Evolutionary conservation across 2,888 invertebrate species (phyloP).

Genomic region (Nomada ferruginata): DNA sequence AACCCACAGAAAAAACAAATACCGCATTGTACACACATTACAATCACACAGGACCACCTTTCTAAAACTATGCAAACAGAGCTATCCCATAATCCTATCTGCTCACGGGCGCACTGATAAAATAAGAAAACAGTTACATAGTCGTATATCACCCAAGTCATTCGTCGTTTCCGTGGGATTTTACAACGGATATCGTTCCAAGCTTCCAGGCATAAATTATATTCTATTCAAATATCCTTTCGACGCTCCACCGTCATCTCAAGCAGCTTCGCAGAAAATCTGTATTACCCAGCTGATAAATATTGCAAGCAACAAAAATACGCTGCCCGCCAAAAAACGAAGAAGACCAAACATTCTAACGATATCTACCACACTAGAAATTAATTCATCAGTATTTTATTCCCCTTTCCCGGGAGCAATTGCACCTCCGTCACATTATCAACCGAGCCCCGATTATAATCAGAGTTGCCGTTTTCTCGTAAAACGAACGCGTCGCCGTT

Average conservation of each 20-base stretch:
- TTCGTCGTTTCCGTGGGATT: slow-evolving; percentile 14
- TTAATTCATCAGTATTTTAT: neutral
- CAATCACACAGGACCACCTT: neutral
- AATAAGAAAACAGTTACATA: slow-evolving; percentile 2
- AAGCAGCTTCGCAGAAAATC: neutral
- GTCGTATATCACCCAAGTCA: neutral
- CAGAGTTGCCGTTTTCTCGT: neutral
- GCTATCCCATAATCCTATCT: neutral
- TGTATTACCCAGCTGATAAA: neutral
- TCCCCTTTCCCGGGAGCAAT: no score
- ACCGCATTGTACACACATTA: neutral
- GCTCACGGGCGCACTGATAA: slow-evolving; percentile 1
- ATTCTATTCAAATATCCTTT: neutral
- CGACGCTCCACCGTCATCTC: neutral
- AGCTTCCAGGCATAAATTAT: neutral
- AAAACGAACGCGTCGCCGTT: neutral
- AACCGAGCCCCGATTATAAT: slow-evolving; percentile 1
- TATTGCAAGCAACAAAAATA: neutral
- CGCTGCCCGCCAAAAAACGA: neutral
- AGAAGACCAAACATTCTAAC: neutral
- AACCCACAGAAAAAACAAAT: no score
- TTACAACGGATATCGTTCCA: neutral
- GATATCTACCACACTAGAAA: neutral
- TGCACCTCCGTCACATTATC: neutral
- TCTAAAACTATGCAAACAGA: slow-evolving; percentile 2